Evolutionary conservation across 2,888 invertebrate species (phyloP).

Genomic region (Eupsilia transversa): DNA sequence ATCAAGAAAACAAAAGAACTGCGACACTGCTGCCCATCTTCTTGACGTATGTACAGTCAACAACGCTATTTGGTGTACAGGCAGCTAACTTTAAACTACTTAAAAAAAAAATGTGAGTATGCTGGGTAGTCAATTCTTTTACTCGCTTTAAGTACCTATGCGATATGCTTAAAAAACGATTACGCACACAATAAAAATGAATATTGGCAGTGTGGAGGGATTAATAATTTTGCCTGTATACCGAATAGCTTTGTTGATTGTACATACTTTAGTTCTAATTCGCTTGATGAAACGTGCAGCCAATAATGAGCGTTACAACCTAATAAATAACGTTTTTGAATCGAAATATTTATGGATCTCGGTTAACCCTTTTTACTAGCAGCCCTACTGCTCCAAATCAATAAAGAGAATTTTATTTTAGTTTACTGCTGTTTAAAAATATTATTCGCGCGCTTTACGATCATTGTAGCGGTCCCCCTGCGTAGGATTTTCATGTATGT

Average conservation of each 20-base stretch:
- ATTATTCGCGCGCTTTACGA: slow-evolving; percentile 8
- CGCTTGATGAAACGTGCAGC: not conserved
- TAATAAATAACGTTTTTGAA: not conserved
- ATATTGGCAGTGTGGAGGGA: too few species aligned
- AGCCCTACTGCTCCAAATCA: not conserved
- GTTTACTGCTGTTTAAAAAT: not conserved
- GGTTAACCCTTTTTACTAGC: not conserved
- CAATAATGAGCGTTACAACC: not conserved
- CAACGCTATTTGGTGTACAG: too few species aligned
- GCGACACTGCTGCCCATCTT: not conserved
- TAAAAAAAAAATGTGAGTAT: too few species aligned
- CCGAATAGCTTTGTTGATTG: too few species aligned
- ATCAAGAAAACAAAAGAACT: not conserved
- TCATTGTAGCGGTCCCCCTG: slow-evolving; percentile 56
- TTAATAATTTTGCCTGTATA: too few species aligned
- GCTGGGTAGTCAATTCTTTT: too few species aligned
- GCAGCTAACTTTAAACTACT: too few species aligned
- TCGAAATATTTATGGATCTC: not conserved
- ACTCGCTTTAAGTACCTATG: too few species aligned
- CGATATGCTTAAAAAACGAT: too few species aligned
- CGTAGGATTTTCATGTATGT: slow-evolving; percentile 67
- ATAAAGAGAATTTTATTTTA: not conserved
- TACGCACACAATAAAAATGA: too few species aligned
- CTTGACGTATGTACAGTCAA: not conserved
- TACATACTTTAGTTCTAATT: not conserved